phyloP scores from a whole-genome alignment of 2,888 invertebrate genomes.

The Neoitamus cyanurus region DNA sequence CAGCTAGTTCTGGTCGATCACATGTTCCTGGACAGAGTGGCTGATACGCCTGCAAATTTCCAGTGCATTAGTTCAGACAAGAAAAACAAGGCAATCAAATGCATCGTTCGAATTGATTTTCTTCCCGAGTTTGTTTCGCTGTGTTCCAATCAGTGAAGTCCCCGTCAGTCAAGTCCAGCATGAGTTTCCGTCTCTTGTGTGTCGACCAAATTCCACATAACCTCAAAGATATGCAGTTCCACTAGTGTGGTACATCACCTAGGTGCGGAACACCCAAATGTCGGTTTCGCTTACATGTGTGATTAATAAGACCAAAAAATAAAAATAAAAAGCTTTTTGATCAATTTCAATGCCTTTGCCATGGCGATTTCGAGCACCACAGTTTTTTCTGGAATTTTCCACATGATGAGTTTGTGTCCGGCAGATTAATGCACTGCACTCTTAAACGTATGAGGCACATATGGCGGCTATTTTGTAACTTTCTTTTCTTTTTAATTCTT shows the following conservation, averaged over 20 bases:
- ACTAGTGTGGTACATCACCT: not conserved
- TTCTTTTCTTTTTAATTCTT: too few relatives aligned
- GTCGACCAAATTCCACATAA: not conserved
- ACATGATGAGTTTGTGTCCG: not conserved
- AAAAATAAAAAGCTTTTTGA: not conserved
- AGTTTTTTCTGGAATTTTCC: not conserved
- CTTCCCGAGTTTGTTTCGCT: not conserved
- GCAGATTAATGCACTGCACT: not conserved
- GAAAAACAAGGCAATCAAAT: not conserved
- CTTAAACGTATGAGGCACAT: not conserved
- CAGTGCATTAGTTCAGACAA: not conserved
- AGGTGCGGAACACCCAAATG: not conserved
- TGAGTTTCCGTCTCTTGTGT: not conserved
- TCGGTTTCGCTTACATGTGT: not conserved
- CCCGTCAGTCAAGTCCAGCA: not conserved
- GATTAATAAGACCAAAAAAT: not conserved
- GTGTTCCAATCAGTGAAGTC: not conserved
- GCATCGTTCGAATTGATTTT: not conserved
- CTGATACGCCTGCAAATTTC: not conserved
- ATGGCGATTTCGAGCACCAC: not conserved
- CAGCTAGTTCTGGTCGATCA: not conserved
- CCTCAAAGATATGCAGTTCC: not conserved
- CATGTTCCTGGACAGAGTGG: not conserved
- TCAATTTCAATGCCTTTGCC: not conserved
- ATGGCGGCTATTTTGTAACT: too few relatives aligned